Evolutionary conservation across 2,113 vertebrate genomes (phyloP), one percentile per base, ranked within the genome.

Genomic region (human (Homo sapiens)): DNA sequence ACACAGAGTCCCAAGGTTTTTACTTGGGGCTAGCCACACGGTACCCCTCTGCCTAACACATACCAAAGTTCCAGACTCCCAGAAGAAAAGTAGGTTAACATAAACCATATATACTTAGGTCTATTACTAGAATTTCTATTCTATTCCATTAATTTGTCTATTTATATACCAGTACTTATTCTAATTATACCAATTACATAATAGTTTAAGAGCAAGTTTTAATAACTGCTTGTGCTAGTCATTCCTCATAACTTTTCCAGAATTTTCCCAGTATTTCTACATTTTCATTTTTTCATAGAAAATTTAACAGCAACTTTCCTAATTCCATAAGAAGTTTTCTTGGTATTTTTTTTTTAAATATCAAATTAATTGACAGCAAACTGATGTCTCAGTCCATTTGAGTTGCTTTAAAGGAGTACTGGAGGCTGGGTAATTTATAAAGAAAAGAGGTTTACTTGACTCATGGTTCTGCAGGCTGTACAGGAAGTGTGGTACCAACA

Each of bases 211-310:
- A 92, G 91, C 66, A 38, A n/a, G 61, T 73, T 73, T 45, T 61
- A 85, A 14, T 38, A 92, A 81, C n/a, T 48, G 55, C 64, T 40
- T 80, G 27, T 76, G 27, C 61, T 40, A 76, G 40, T 76, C 27
- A 45, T 6, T 35, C 64, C 72, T 68, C 22, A 20, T 48, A 85
- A 75, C 72, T 83, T 90, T 92, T 57, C 30, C 70, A 84, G 40
- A 40, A 73, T 68, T 59, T 93, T 7, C 64, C 72, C 73, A 94
- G 43, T 64, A 89, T 81, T 92, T 55, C 66, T 85, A 84, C 55
- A 68, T 93, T 35, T 93, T 76, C 80, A 55, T 88, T 83, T 94
- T 96, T 91, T 90, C 48, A 84, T n/a, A 40, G 55, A 18, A 75
- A 94, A 17, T 43, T 91, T 88, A 87, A 78, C 45, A 87, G 86